Evolutionary conservation across 2,888 invertebrate genomes (phyloP).

Genomic region (Drosophila dives): DNA sequence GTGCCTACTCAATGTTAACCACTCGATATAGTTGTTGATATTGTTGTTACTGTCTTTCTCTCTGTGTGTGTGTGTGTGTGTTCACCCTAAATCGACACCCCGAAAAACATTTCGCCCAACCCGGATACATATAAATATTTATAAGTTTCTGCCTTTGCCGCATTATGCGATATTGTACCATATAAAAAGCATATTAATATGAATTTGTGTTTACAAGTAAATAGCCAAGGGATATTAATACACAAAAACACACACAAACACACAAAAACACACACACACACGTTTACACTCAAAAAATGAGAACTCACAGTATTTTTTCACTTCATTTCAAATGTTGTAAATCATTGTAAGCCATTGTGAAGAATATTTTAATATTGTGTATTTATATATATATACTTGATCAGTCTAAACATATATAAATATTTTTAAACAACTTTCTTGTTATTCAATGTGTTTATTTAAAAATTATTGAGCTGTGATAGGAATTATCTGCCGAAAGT

Average conservation of each 20-base stretch:
- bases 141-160: slow-evolving; percentile 14
- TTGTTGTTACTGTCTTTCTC: slow-evolving; percentile 6
- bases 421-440: background rate
- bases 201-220: slow-evolving; percentile 51
- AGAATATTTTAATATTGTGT: too few relatives aligned
- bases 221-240: slow-evolving; percentile 56
- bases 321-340: background rate
- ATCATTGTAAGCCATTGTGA: background rate
- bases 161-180: slow-evolving; percentile 18
- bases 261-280: background rate
- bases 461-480: too few relatives aligned
- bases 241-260: background rate
- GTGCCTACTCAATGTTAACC: slow-evolving; percentile 31
- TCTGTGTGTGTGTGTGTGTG: slow-evolving; percentile 10
- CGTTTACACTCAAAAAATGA: background rate
- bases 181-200: slow-evolving; percentile 59
- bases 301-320: background rate
- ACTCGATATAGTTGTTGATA: slow-evolving; percentile 49
- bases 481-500: too few relatives aligned
- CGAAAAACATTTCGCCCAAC: slow-evolving; percentile 33
- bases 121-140: slow-evolving; percentile 74
- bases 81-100: slow-evolving; percentile 59
- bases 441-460: background rate
- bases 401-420: background rate
- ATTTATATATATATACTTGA: background rate